A percentile compares a stretch with the other conserved stretches of the same genome.
Conservation (phyloP, 2,113 vertebrate species). For the Tenrec ecaudatus region DNA sequence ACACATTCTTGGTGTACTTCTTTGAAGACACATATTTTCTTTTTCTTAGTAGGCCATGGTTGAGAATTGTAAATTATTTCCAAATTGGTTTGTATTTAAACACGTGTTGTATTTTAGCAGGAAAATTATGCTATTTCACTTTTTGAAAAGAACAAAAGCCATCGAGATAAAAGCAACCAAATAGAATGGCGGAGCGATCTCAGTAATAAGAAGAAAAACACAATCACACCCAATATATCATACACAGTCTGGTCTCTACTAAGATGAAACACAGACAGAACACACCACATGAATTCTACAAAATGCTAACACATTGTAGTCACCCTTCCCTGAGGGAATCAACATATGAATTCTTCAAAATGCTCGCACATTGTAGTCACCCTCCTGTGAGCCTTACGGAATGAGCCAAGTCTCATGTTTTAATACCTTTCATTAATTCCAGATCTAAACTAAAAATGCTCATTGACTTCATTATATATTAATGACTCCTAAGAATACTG, state of each 20-base stretch:
- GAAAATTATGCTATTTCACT: constrained; percentile 40
- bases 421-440: background rate
- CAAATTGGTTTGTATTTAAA: constrained; percentile 34
- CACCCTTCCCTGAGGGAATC: background rate
- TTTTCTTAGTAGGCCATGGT: background rate
- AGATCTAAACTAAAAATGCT: constrained; percentile 31
- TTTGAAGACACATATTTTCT: no score
- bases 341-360: background rate
- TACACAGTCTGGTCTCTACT: background rate
- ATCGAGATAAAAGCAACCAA: background rate
- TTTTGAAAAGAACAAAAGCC: constrained; percentile 34
- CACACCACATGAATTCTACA: background rate
- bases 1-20: no score
- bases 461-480: constrained; percentile 7
- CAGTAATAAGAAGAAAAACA: background rate
- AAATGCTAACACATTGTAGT: background rate
- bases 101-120: background rate
- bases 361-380: background rate
- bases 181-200: background rate
- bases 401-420: background rate
- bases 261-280: constrained; percentile 28
- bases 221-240: constrained; percentile 13
- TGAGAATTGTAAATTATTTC: constrained; percentile 46
- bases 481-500: background rate
- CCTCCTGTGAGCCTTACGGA: background rate